Evolutionary conservation across 2,797 vertebrate genomes (phyloP), one percentile per base, ranked within the genome.

Genomic region (Squalus acanthias): DNA sequence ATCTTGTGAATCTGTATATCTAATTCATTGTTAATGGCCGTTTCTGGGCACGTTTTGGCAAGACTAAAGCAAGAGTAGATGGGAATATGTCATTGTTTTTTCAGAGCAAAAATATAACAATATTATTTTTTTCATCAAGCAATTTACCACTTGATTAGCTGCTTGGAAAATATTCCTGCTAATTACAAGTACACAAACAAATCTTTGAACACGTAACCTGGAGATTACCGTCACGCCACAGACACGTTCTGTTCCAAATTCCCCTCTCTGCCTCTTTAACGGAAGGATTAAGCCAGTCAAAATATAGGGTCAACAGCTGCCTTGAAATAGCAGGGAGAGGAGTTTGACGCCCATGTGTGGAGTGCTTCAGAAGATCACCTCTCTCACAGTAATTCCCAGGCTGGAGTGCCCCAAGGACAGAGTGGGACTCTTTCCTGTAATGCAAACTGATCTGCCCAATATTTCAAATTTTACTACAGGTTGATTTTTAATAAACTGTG

Each of bases 21-120:
- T 76, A 95, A 76, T 95, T 95, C 70, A 95, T 29, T 76, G 94
- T 76, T 50, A 95, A 95, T 60, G 7, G 46, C 50, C 10, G 57
- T 74, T 95, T 95, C 1, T 57, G 50, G 50, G 13, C 12, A 53
- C 20, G 5, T 53, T 74, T 76, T 76, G 70, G 70, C 12, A 76
- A 74, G 29, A 57, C 15, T 53, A 53, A 72, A 53, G 39, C 3
- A n/a, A 0, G 22, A 53, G 24, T 95, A 20, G 46, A 17, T 33
- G 26, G 5, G 29, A 74, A 29, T 95, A 76, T 74, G 74, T 20
- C 94, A 93, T 2, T 63, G 46, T 39, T 15, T 60, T 65, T 50
- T 92, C 33, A 15, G 82, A 50, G 39, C 1, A 15, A 33, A n/a
- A 91, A 29, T 93, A 39, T 9, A 93, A 69, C 46, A 69, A 69